Percentiles rank a stretch among this genome's conserved stretches.
Evolutionary conservation across 2,113 vertebrate species (phyloP).

Genomic region (Chlamydotis undulata): DNA sequence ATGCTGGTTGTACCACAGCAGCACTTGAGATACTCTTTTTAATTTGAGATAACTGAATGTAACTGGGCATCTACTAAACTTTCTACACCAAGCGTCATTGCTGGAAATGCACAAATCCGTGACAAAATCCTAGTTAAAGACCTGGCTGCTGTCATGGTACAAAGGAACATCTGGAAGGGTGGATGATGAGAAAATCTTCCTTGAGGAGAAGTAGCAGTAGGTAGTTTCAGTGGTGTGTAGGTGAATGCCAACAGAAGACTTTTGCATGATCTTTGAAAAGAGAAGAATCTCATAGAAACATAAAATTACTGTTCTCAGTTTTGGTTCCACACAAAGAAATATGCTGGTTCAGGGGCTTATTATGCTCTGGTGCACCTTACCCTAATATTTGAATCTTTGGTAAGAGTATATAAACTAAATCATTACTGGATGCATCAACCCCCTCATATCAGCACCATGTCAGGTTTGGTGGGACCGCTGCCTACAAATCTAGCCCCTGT

Average conservation of each 20-base stretch:
- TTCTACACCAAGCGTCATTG: rapidly evolving
- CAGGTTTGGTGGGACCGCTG: neutral
- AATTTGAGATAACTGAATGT: neutral
- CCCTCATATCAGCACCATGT: rapidly evolving
- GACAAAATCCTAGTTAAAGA: neutral
- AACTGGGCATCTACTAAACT: neutral
- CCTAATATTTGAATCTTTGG: neutral
- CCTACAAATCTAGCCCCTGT: neutral
- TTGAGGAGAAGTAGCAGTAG: neutral
- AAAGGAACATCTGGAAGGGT: neutral
- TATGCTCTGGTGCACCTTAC: neutral
- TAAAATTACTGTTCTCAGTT: neutral
- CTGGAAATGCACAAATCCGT: neutral
- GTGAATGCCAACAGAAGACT: neutral
- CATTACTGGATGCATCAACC: neutral
- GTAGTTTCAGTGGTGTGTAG: neutral
- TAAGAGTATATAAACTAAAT: neutral
- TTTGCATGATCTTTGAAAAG: neutral
- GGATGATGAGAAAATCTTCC: neutral
- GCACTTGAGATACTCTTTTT: neutral
- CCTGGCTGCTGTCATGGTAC: neutral
- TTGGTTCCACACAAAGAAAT: neutral
- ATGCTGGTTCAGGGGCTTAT: neutral
- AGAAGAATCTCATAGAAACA: neutral
- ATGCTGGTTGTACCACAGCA: neutral